Percentiles rank a stretch among this genome's conserved stretches.
Conservation (phyloP, 1,140 invertebrate genomes). For the Monochamus saltuarius region DNA sequence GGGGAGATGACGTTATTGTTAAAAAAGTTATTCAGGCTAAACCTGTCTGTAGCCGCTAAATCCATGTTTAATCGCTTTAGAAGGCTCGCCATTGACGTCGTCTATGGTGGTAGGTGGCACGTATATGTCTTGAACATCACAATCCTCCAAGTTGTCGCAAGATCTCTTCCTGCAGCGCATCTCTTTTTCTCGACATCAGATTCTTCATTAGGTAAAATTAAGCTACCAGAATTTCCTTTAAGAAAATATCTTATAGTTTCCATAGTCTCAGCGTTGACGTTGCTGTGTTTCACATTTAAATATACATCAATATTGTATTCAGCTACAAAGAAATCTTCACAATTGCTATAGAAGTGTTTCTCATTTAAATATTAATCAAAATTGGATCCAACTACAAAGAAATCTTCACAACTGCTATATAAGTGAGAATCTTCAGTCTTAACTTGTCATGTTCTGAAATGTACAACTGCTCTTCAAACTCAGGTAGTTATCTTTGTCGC, state of each 20-base stretch:
- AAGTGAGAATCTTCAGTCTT: no score
- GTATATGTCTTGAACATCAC: conserved; percentile 63
- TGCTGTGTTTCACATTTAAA: conserved; percentile 49
- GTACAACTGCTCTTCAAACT: conserved; percentile 47
- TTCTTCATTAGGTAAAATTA: neutral
- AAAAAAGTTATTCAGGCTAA: no score
- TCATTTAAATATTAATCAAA: no score
- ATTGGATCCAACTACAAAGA: no score
- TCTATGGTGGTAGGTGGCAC: no score
- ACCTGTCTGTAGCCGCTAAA: no score
- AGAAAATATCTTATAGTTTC: conserved; percentile 34
- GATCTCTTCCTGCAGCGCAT: conserved; percentile 34
- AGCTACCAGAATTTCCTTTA: conserved; percentile 26
- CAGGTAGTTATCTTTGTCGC: conserved; percentile 45
- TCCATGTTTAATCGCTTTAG: no score
- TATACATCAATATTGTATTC: conserved; percentile 49
- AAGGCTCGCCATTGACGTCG: no score
- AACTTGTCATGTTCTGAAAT: conserved; percentile 38
- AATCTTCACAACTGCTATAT: no score
- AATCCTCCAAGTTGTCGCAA: conserved; percentile 60
- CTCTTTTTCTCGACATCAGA: neutral
- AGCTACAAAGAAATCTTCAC: conserved; percentile 32
- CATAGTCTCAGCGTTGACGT: conserved; percentile 49
- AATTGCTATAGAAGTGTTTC: no score
- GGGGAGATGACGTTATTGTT: no score